A percentile compares a stretch with the other conserved stretches of the same genome.
Evolutionary conservation across 2,113 vertebrate species (phyloP).

Genomic region (Malurus melanocephalus): DNA sequence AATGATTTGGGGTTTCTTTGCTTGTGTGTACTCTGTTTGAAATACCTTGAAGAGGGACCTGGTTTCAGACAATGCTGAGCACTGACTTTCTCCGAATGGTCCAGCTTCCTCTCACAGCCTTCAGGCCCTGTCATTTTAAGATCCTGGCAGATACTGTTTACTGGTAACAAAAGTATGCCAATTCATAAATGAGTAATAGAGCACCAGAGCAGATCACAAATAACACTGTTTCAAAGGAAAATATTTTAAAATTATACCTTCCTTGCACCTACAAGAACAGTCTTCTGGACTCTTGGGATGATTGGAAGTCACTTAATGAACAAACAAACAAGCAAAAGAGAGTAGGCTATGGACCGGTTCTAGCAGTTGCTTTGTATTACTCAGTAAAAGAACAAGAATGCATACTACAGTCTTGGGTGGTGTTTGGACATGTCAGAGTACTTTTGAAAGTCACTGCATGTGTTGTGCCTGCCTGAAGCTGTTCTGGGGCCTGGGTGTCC

Average conservation of each 20-base stretch:
- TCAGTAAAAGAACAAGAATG: constrained; percentile 39
- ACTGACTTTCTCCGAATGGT: neutral
- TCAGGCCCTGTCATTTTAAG: neutral
- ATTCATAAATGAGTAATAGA: neutral
- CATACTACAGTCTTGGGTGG: neutral
- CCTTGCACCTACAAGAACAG: neutral
- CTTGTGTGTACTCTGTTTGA: neutral
- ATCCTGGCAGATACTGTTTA: neutral
- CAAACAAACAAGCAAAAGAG: neutral
- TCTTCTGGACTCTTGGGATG: neutral
- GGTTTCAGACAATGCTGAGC: neutral
- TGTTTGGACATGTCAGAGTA: constrained; percentile 15
- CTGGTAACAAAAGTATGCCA: neutral
- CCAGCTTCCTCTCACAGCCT: neutral
- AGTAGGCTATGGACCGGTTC: neutral
- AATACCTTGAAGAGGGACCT: neutral
- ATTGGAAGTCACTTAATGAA: constrained; percentile 10
- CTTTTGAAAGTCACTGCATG: neutral
- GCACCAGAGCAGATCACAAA: neutral
- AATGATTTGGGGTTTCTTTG: neutral
- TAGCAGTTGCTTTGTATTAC: constrained; percentile 38
- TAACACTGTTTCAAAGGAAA: constrained; percentile 24
- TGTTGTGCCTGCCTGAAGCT: neutral
- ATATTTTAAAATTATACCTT: neutral
- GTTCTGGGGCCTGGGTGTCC: neutral